phyloP scores from a whole-genome alignment of 1,140 invertebrate genomes.

The Pseudomyrmex sp. region DNA sequence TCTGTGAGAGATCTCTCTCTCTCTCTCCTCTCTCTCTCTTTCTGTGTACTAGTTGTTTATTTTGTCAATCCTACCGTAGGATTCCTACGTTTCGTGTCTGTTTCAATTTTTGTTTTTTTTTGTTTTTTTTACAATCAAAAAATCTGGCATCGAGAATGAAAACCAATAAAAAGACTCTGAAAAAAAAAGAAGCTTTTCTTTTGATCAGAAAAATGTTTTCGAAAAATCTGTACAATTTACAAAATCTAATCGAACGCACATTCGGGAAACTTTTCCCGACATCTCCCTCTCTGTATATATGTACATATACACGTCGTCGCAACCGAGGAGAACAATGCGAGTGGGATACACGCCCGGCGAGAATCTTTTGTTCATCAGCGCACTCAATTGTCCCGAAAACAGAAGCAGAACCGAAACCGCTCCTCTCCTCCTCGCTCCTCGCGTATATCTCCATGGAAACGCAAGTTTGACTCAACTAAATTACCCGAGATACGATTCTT shows the following conservation, averaged over 20 bases:
- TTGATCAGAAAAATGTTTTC: neutral
- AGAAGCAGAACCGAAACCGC: conserved; percentile 34
- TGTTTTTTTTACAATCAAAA: too few relatives aligned
- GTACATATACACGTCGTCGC: neutral
- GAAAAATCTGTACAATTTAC: too few relatives aligned
- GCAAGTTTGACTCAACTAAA: conserved; percentile 42
- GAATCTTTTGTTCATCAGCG: conserved; percentile 52
- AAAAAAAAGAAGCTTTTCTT: too few relatives aligned
- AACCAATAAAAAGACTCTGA: too few relatives aligned
- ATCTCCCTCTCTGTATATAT: neutral
- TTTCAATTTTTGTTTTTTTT: too few relatives aligned
- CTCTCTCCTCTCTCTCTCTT: too few relatives aligned
- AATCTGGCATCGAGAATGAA: too few relatives aligned
- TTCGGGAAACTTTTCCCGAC: conserved; percentile 9
- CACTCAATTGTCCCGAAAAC: conserved; percentile 52
- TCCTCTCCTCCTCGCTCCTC: neutral
- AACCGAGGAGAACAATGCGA: conserved; percentile 3
- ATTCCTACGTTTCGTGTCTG: too few relatives aligned
- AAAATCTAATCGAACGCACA: neutral
- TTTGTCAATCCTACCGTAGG: neutral
- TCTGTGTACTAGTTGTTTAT: neutral
- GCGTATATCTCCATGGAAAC: conserved; percentile 45
- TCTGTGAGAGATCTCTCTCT: neutral
- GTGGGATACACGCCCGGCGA: neutral
- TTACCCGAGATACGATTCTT: conserved; percentile 52